Percentiles rank a stretch among this genome's conserved stretches.
Conservation (phyloP, 2,113 vertebrate genomes). For the Laticauda laticaudata region DNA sequence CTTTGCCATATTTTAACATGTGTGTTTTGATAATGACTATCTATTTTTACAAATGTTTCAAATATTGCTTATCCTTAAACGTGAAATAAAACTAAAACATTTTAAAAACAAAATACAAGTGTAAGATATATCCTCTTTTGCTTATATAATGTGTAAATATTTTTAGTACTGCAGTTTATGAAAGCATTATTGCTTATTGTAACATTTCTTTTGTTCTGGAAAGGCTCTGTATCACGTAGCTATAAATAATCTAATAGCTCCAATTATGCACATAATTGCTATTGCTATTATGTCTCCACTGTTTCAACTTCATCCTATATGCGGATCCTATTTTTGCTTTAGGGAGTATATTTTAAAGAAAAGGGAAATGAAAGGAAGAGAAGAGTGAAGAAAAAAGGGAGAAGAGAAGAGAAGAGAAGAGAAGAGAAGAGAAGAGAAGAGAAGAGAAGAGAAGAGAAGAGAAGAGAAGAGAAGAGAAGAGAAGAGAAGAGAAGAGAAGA, state of each 20-base stretch:
- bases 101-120: neutral
- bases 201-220: neutral
- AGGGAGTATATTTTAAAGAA: neutral
- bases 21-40: neutral
- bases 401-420: neutral
- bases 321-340: neutral
- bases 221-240: neutral
- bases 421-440: neutral
- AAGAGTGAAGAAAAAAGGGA: neutral
- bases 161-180: neutral
- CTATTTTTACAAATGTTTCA: neutral
- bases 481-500: neutral
- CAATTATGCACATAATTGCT: neutral
- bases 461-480: neutral
- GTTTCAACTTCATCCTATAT: slow-evolving; percentile 1
- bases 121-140: neutral
- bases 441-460: neutral
- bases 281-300: neutral
- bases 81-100: neutral
- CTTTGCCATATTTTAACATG: neutral
- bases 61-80: neutral
- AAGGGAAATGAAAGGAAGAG: neutral
- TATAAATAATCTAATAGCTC: slow-evolving; percentile 2
- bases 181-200: neutral
- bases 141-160: neutral